A percentile compares a stretch with the other conserved stretches of the same genome.
phyloP scores from a whole-genome alignment of 23 tunicate species.

The Phallusia fumigata region DNA sequence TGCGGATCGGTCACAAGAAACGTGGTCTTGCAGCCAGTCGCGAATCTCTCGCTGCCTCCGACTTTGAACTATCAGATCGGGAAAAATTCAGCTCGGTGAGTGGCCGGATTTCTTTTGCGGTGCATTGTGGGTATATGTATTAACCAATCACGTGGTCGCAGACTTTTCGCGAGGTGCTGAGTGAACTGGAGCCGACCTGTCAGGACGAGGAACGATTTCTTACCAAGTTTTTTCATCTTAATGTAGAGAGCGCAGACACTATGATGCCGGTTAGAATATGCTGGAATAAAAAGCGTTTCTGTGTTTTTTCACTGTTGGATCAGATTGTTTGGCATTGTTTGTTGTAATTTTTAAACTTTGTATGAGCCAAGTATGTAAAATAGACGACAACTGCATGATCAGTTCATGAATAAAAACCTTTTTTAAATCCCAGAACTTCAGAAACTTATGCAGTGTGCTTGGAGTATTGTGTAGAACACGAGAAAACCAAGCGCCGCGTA shows the following conservation, averaged over 20 bases:
- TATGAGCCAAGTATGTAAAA: no score
- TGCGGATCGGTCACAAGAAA: slow-evolving; percentile 38
- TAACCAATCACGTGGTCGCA: not conserved
- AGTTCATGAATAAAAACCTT: no score
- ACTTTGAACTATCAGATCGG: slow-evolving; percentile 70
- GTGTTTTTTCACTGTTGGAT: no score
- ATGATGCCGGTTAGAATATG: slow-evolving; percentile 70
- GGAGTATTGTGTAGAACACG: no score
- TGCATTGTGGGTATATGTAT: not conserved
- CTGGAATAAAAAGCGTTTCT: not conserved
- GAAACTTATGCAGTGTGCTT: no score
- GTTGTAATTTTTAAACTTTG: no score
- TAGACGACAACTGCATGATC: no score
- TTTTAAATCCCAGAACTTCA: no score
- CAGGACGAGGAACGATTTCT: slow-evolving; percentile 94
- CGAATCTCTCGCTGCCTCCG: slow-evolving; percentile 87
- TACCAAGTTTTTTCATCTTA: slow-evolving; percentile 85
- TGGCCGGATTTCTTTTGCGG: not conserved
- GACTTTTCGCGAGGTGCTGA: slow-evolving; percentile 89
- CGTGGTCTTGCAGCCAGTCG: slow-evolving; percentile 56
- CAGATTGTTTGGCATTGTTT: no score
- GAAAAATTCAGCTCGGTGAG: slow-evolving; percentile 89
- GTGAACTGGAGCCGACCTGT: slow-evolving; percentile 91
- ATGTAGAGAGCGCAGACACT: slow-evolving; percentile 78
- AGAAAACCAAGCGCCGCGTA: no score